These are phyloP conservation scores for Halcyon smyrnensis DNA, from an alignment of 2,797 vertebrate genomes.

Conservation along the genomic window DNA sequence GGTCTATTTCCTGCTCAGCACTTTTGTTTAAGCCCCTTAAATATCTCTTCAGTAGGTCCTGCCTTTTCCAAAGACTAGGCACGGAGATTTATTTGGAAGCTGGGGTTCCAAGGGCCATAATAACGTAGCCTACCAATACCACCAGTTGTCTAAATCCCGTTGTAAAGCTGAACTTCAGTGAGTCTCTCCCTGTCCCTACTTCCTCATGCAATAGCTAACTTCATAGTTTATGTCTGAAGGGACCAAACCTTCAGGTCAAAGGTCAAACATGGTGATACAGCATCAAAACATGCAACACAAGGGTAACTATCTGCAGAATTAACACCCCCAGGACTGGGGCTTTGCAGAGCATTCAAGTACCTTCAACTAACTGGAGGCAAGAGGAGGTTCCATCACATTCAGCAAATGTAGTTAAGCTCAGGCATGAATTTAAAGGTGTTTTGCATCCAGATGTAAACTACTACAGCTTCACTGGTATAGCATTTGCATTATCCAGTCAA, in stretches of 20 bases:
- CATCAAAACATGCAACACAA: not conserved
- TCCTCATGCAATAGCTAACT: not conserved
- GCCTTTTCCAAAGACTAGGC: not conserved
- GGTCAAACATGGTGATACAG: no score
- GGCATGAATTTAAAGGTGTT: not conserved
- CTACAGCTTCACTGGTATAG: not conserved
- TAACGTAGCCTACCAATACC: not conserved
- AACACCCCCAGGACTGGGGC: not conserved
- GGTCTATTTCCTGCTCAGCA: not conserved
- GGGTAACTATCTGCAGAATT: not conserved
- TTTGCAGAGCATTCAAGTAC: not conserved
- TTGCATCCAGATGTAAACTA: not conserved
- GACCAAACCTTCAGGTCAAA: not conserved
- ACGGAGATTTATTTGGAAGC: not conserved
- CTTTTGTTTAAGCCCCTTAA: not conserved
- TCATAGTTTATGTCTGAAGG: not conserved
- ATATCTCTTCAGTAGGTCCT: not conserved
- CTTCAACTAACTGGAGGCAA: not conserved
- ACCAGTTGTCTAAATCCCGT: not conserved
- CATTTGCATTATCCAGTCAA: not conserved
- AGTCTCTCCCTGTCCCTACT: not conserved
- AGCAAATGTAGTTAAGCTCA: not conserved
- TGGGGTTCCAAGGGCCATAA: not conserved
- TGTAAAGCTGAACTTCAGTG: not conserved
- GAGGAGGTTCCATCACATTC: not conserved